phyloP scores from a whole-genome alignment of 2,888 invertebrate species.

The Nowickia ferox region DNA sequence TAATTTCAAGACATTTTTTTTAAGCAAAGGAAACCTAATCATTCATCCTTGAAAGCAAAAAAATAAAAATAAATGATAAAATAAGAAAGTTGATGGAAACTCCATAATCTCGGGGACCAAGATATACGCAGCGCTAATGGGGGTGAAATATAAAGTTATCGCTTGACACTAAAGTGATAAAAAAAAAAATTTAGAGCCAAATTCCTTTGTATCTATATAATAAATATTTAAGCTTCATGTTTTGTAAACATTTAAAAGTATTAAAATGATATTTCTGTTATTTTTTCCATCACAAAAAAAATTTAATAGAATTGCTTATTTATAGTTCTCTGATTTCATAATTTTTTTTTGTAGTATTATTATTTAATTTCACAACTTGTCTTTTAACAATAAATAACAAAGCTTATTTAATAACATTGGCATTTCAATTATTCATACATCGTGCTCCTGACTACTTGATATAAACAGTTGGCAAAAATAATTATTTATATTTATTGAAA shows the following conservation, averaged over 20 bases:
- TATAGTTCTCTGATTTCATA: conserved; percentile 26
- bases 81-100: not conserved
- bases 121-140: not conserved
- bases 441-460: conserved; percentile 33
- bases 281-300: not conserved
- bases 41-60: conserved; percentile 2
- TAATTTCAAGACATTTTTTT: conserved; percentile 8
- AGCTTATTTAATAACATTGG: conserved; percentile 61
- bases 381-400: conserved; percentile 15
- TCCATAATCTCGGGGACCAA: not conserved
- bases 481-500: conserved; percentile 24
- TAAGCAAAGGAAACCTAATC: conserved; percentile 27
- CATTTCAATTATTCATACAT: conserved; percentile 55
- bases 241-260: not conserved
- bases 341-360: not conserved
- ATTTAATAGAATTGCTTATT: not conserved
- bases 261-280: conserved; percentile 1
- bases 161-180: no score
- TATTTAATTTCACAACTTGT: conserved; percentile 12
- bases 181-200: not conserved
- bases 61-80: conserved; percentile 4
- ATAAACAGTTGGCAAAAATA: conserved; percentile 58
- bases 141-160: no score
- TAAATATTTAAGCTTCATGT: not conserved
- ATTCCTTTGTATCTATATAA: not conserved